Evolutionary conservation across 2,797 vertebrate species (phyloP), one percentile per base, ranked within the genome.

Genomic region (Malurus leucopterus): DNA sequence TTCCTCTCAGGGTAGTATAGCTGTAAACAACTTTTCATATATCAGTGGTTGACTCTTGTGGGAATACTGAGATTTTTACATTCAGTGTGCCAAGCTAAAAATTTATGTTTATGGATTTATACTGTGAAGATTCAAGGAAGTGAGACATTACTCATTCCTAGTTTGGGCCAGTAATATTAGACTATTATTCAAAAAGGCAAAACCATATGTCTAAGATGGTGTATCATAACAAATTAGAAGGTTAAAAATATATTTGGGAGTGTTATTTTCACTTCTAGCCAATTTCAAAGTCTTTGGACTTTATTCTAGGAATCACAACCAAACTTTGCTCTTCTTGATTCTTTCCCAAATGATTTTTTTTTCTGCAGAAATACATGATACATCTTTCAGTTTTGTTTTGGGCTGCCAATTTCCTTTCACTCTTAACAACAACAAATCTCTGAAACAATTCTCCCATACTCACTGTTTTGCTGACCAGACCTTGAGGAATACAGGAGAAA

Each of bases 381-480:
- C 5, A 36, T 90, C 78, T 90, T 89, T 79, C 89, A 89, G 22
- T 89, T 93, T 83, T 76, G 63, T 79, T 93, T 86, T 59, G 29
- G 73, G 67, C 41, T 86, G 87, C 73, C 82, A 91, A 67, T 49
- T 85, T 80, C 41, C 57, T 85, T 93, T 91, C 10, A 6, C 49
- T 90, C 59, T 86, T 87, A 73, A 72, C 83, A 91, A 57, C 75
- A 92, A 78, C 79, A 76, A 87, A 92, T 92, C 79, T 86, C 59
- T 89, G 18, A 81, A 90, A 50, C 44, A 72, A 26, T 85, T 93
- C 63, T 89, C 49, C 51, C 27, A 43, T 1, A 34, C 40, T 91
- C 53, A 59, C 19, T 13, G 2, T 63, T 90, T 91, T 80, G 46
- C 82, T 92, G 90, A 90, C 86, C 67, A 83, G n/a, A 53, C 79